Percentiles rank a stretch among this genome's conserved stretches.
phyloP scores from a whole-genome alignment of 2,888 invertebrate species.

The Sminthurinus aureus region DNA sequence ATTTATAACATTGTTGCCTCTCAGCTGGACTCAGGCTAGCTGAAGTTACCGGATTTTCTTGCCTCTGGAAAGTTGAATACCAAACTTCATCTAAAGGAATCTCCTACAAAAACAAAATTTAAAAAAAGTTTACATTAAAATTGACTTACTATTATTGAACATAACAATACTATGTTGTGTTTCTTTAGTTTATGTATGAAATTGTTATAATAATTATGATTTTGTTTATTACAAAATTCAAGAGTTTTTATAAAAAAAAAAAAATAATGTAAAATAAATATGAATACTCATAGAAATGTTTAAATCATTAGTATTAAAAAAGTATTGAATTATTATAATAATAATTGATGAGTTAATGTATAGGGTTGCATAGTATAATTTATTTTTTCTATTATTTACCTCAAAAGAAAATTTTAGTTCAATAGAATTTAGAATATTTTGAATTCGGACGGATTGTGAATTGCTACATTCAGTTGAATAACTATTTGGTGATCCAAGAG shows the following conservation, averaged over 20 bases:
- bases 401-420: constrained; percentile 58
- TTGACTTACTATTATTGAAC: too few species aligned
- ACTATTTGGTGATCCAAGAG: not conserved
- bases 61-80: constrained; percentile 79
- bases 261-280: not conserved
- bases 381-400: constrained; percentile 43
- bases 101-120: constrained; percentile 38
- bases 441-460: constrained; percentile 55
- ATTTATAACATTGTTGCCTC: not conserved
- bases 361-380: not conserved
- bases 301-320: not conserved
- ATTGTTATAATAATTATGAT: too few species aligned
- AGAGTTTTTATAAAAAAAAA: too few species aligned
- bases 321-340: not conserved
- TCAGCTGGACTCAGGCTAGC: constrained; percentile 20
- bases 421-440: constrained; percentile 50
- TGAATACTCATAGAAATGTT: not conserved
- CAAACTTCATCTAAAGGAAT: constrained; percentile 78
- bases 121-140: too few species aligned
- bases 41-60: constrained; percentile 67
- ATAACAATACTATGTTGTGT: too few species aligned
- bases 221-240: too few species aligned
- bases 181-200: too few species aligned
- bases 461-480: constrained; percentile 13
- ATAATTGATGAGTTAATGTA: too few species aligned